Evolutionary conservation across 2,797 vertebrate species (phyloP).

Genomic region (Chelidonichthys spinosus): DNA sequence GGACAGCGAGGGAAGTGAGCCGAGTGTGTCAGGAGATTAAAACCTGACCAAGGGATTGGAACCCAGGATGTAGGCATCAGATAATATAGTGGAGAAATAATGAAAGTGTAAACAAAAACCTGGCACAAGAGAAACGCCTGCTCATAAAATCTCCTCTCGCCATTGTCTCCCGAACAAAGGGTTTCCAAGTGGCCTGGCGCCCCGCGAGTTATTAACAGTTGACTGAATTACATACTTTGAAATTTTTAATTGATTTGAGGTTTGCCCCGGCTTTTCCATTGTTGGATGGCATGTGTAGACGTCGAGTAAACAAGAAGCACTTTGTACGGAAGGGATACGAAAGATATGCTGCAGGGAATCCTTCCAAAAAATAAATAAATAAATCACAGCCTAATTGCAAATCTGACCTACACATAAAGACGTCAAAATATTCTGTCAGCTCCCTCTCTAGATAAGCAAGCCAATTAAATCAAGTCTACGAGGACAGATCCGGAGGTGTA

Average conservation of each 20-base stretch:
- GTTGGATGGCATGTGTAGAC: slow-evolving; percentile 20
- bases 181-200: slow-evolving; percentile 78
- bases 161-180: slow-evolving; percentile 82
- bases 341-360: slow-evolving; percentile 25
- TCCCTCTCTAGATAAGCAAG: slow-evolving; percentile 33
- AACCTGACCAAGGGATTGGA: slow-evolving; percentile 86
- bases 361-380: slow-evolving; percentile 8
- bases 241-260: slow-evolving; percentile 70
- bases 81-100: slow-evolving; percentile 89
- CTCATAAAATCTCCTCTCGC: slow-evolving; percentile 77
- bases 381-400: slow-evolving; percentile 32
- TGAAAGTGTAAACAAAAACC: slow-evolving; percentile 93
- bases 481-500: slow-evolving; percentile 58
- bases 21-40: slow-evolving; percentile 88
- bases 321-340: slow-evolving; percentile 22
- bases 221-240: slow-evolving; percentile 83
- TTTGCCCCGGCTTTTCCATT: slow-evolving; percentile 43
- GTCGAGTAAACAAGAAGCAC: slow-evolving; percentile 32
- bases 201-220: slow-evolving; percentile 83
- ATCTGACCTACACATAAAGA: slow-evolving; percentile 38
- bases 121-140: slow-evolving; percentile 82
- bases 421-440: slow-evolving; percentile 35
- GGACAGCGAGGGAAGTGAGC: slow-evolving; percentile 73
- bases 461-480: slow-evolving; percentile 51
- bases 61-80: slow-evolving; percentile 88